Evolutionary conservation across 2,113 vertebrate genomes (phyloP), one percentile per base, ranked within the genome.

Genomic region (Zosterops hypoxanthus): DNA sequence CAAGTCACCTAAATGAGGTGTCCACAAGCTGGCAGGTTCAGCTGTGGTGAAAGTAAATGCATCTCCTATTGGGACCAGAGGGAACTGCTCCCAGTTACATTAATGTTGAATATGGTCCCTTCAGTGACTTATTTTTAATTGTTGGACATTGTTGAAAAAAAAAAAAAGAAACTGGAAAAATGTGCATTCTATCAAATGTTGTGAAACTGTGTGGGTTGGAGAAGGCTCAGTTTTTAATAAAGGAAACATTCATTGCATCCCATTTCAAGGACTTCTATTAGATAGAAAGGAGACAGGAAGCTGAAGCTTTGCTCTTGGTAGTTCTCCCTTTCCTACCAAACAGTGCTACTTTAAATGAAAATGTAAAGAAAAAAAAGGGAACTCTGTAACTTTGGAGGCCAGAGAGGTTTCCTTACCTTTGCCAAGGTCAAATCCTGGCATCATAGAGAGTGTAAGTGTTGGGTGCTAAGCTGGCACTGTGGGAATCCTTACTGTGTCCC

Each of bases 161-260:
- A 61, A 41, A 53, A 31, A 72, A 57, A 47, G 15, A 75, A 69
- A 78, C 39, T 95, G 76, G 76, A 34, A 95, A 96, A 96, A 96
- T 95, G 92, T 97, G 94, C 57, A 82, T 94, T 95, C 92, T 96
- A 69, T 96, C 90, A 94, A 94, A 77, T 82, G 73, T 95, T 94
- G 80, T 97, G 95, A 95, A 96, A 96, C 61, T 92, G 72, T 78
- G 88, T 84, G 95, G 65, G 92, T 50, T 96, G 92, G 92, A 94
- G 94, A 96, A 93, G 80, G 72, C 72, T 94, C 65, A n/a, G 69
- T 61, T 95, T 95, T 93, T 87, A 94, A 95, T 94, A 94, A 94
- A 96, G 86, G 83, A 91, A 96, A 94, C 70, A 91, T 92, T 94
- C 72, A 84, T 60, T 95, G 73, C 81, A 91, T 91, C 90, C 68